Conservation (phyloP, 2,888 invertebrate species). For the Chrysolina oricalcia region DNA sequence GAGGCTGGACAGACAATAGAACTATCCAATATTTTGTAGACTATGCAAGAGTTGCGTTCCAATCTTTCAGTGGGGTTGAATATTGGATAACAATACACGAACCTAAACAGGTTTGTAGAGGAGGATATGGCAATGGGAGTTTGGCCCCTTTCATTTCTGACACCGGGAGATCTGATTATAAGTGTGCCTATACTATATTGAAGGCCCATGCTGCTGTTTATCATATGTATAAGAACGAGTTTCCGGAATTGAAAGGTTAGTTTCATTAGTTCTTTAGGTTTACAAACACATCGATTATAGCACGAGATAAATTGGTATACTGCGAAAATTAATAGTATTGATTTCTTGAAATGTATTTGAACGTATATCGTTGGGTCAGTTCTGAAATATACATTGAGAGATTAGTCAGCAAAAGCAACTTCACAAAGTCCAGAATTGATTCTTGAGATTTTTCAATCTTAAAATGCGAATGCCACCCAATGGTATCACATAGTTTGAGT, state of each 20-base stretch:
- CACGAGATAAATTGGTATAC: too few species aligned
- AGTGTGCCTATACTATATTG: slow-evolving; percentile 77
- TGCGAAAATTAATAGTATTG: too few species aligned
- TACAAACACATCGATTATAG: too few species aligned
- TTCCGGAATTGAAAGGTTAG: slow-evolving; percentile 29
- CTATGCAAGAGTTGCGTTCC: slow-evolving; percentile 72
- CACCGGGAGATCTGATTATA: slow-evolving; percentile 76
- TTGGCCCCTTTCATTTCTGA: slow-evolving; percentile 72
- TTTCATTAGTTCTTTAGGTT: neutral
- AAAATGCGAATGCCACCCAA: too few species aligned
- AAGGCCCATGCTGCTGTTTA: slow-evolving; percentile 79
- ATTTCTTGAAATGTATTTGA: too few species aligned
- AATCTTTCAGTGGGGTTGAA: slow-evolving; percentile 74
- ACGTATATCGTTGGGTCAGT: too few species aligned
- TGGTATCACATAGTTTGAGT: too few species aligned
- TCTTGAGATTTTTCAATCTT: too few species aligned
- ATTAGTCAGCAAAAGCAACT: too few species aligned
- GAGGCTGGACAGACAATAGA: slow-evolving; percentile 79
- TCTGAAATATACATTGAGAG: too few species aligned
- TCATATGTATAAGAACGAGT: slow-evolving; percentile 31
- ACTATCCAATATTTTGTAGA: slow-evolving; percentile 77
- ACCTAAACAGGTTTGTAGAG: slow-evolving; percentile 64
- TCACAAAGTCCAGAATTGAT: too few species aligned
- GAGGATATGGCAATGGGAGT: slow-evolving; percentile 64
- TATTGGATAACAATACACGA: slow-evolving; percentile 76